These are phyloP conservation scores for Brachionus sp. DNA, from an alignment of 1,140 invertebrate species.

Conservation along the genomic window DNA sequence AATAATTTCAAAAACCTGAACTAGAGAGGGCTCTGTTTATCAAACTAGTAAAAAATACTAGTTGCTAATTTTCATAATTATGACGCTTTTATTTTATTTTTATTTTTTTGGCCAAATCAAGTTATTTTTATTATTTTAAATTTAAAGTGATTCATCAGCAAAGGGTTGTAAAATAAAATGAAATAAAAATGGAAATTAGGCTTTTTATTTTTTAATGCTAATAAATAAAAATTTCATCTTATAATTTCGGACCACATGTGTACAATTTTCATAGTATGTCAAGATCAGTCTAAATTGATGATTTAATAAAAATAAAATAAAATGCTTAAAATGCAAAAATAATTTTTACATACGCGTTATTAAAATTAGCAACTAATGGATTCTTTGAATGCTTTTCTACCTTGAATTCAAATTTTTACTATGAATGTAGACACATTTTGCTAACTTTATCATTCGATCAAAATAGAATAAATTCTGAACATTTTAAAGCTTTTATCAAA, in stretches of 20 bases:
- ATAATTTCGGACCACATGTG: not conserved
- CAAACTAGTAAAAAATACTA: not conserved
- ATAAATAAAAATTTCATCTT: not conserved
- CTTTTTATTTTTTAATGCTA: not conserved
- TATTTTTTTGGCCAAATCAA: not conserved
- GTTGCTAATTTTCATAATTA: not conserved
- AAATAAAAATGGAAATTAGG: not conserved
- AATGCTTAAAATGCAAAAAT: not conserved
- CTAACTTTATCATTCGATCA: slow-evolving; percentile 13
- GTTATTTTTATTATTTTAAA: not conserved
- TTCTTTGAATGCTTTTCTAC: slow-evolving; percentile 3
- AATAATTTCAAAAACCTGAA: not conserved
- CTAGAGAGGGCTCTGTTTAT: not conserved
- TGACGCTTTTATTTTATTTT: not conserved
- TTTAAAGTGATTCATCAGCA: not conserved
- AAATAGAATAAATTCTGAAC: not conserved
- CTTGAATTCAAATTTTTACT: not conserved
- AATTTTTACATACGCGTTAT: not conserved
- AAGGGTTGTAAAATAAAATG: not conserved
- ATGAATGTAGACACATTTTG: slow-evolving; percentile 2
- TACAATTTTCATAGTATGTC: not conserved
- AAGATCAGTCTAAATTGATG: not conserved
- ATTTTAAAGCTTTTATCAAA: not conserved
- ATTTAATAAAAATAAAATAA: not conserved
- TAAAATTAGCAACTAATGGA: slow-evolving; percentile 9